A percentile compares a stretch with the other conserved stretches of the same genome.
phyloP scores from a whole-genome alignment of 1,140 invertebrate species.

The Coptotermes formosanus region DNA sequence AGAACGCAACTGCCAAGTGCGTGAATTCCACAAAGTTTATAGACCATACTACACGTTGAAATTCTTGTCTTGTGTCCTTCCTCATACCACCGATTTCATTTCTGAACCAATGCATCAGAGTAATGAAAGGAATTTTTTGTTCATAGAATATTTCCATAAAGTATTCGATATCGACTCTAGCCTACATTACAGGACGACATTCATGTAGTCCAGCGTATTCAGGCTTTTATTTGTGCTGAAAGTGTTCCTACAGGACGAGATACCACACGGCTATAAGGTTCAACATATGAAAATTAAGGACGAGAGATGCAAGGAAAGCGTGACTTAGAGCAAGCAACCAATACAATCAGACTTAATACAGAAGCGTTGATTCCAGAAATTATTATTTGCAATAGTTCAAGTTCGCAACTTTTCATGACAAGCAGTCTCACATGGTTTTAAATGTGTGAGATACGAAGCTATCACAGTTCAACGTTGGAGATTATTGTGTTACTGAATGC shows the following conservation, averaged over 20 bases:
- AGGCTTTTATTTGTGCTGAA: not conserved
- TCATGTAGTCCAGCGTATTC: not conserved
- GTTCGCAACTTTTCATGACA: too few species aligned
- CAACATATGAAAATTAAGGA: not conserved
- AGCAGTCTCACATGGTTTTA: too few species aligned
- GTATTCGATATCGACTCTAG: not conserved
- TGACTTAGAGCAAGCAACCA: not conserved
- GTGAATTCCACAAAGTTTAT: not conserved
- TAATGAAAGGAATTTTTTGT: not conserved
- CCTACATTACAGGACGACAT: not conserved
- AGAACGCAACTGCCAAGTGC: not conserved
- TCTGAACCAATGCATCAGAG: not conserved
- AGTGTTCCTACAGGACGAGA: not conserved
- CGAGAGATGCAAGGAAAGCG: not conserved
- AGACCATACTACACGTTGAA: not conserved
- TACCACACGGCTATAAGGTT: not conserved
- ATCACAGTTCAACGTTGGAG: too few species aligned
- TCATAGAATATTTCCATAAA: not conserved
- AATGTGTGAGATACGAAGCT: too few species aligned
- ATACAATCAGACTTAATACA: not conserved
- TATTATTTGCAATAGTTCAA: too few species aligned
- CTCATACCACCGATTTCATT: not conserved
- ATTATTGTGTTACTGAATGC: too few species aligned
- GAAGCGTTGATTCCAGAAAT: too few species aligned
- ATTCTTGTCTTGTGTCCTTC: not conserved